phyloP scores from a whole-genome alignment of 2,113 vertebrate species.

The Anser brachyrhynchus region DNA sequence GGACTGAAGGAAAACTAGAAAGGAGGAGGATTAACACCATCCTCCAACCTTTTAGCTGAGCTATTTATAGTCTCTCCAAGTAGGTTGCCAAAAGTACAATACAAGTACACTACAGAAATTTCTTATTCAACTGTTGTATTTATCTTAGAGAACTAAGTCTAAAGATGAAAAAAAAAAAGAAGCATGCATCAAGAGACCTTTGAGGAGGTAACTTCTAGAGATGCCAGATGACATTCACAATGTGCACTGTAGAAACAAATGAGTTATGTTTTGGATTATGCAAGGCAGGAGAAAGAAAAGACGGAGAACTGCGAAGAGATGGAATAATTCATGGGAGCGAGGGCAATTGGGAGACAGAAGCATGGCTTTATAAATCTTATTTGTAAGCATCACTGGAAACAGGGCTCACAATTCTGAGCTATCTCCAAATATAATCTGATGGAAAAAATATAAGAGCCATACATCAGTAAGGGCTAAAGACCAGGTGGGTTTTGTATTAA shows the following conservation, averaged over 20 bases:
- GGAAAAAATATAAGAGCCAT: background rate
- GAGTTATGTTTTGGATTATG: background rate
- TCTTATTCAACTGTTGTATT: background rate
- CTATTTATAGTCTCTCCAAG: background rate
- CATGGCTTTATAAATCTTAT: background rate
- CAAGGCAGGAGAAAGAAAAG: background rate
- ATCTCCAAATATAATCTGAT: background rate
- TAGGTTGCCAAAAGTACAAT: background rate
- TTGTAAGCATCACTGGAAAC: background rate
- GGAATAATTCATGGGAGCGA: background rate
- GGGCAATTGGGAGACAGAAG: background rate
- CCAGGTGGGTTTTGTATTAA: background rate
- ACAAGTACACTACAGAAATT: background rate
- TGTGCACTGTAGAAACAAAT: background rate
- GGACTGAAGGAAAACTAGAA: background rate
- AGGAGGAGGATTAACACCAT: background rate
- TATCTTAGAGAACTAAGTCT: background rate
- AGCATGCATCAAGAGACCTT: background rate
- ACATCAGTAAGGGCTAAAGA: background rate
- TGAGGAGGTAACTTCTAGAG: background rate
- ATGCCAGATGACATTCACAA: background rate
- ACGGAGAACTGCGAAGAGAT: background rate
- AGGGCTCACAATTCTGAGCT: background rate
- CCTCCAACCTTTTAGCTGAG: background rate
- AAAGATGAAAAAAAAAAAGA: background rate